phyloP scores from a whole-genome alignment of 2,113 vertebrate species.

The Cyprinus carpio region DNA sequence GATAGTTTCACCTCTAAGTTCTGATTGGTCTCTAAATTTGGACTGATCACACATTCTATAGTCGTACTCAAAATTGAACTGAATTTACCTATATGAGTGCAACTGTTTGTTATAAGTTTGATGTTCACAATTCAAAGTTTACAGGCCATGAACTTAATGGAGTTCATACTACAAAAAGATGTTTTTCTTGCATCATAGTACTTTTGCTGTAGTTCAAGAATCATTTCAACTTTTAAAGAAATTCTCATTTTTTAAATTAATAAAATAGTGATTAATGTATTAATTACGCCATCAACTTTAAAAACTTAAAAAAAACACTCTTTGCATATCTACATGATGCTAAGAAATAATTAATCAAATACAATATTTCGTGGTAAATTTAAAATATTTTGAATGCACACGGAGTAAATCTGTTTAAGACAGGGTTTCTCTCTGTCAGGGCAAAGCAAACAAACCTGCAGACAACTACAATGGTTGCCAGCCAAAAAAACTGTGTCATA shows the following conservation, averaged over 20 bases:
- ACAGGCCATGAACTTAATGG: neutral
- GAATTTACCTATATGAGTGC: neutral
- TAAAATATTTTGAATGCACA: neutral
- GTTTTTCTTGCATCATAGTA: no score
- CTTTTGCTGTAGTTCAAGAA: no score
- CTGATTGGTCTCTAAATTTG: neutral
- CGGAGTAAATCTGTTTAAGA: neutral
- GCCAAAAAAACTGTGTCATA: neutral
- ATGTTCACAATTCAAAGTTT: neutral
- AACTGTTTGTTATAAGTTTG: neutral
- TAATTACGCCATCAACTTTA: no score
- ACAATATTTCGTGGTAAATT: no score
- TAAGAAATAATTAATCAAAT: no score
- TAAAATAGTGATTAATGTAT: neutral
- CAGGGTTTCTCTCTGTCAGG: neutral
- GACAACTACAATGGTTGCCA: neutral
- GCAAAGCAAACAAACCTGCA: neutral
- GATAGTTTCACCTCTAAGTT: neutral
- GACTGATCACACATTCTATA: neutral
- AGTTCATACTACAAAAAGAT: neutral
- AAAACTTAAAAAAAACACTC: no score
- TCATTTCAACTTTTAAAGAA: neutral
- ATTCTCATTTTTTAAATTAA: neutral
- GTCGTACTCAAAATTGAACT: neutral
- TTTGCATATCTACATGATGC: no score